Percentiles rank a stretch among this genome's conserved stretches.
phyloP scores from a whole-genome alignment of 2,113 vertebrate species.

The Gasterosteus aculeatus region DNA sequence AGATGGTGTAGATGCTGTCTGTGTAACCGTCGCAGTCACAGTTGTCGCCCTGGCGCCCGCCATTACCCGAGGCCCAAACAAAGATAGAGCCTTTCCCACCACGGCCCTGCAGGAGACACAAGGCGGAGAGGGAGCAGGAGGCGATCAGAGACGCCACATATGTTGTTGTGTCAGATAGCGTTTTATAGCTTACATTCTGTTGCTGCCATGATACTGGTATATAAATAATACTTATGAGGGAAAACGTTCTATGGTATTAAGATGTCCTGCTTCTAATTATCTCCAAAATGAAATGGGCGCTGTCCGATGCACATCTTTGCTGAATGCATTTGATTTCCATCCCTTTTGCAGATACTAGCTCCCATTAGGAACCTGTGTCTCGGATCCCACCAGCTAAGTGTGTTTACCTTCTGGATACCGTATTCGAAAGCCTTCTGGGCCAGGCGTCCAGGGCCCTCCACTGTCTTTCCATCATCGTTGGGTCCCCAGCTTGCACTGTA shows the following conservation, averaged over 20 bases:
- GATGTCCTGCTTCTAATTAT: neutral
- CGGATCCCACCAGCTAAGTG: slow-evolving; percentile 2
- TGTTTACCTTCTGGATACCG: slow-evolving; percentile 91
- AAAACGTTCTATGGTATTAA: neutral
- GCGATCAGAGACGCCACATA: neutral
- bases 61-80: slow-evolving; percentile 98
- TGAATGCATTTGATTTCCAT: slow-evolving; percentile 20
- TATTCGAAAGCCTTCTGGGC: slow-evolving; percentile 98
- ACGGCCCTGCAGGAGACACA: slow-evolving; percentile 84
- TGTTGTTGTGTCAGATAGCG: neutral
- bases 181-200: neutral
- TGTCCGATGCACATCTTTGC: neutral
- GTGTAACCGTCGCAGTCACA: slow-evolving; percentile 99
- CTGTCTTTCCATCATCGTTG: slow-evolving; percentile 97
- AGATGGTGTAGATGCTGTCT: slow-evolving; percentile 97
- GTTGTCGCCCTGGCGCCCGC: slow-evolving; percentile 96
- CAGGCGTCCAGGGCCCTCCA: slow-evolving; percentile 94
- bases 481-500: slow-evolving; percentile 99
- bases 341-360: slow-evolving; percentile 10
- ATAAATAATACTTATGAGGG: neutral
- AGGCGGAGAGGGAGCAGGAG: neutral
- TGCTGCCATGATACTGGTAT: neutral
- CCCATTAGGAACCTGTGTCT: slow-evolving; percentile 16
- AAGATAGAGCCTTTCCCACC: slow-evolving; percentile 97
- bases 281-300: neutral